Evolutionary conservation across 2,888 invertebrate genomes (phyloP), one percentile per base, ranked within the genome.

Genomic region (Neria commutata): DNA sequence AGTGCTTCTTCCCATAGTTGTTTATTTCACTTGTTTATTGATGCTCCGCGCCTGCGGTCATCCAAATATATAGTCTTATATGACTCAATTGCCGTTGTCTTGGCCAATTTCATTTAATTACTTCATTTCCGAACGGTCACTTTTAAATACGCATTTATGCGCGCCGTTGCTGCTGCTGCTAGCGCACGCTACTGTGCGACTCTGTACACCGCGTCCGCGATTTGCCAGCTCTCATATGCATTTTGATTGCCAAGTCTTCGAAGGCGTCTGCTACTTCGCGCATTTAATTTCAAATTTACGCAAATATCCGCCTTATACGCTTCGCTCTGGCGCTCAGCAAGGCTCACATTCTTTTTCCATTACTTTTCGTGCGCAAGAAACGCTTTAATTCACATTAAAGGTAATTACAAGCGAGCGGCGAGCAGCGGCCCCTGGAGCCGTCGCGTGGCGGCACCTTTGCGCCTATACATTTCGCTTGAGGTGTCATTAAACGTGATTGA

Each of bases 251-350:
- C n/a, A n/a, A n/a, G n/a, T n/a, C n/a, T n/a, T n/a, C n/a, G n/a
- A n/a, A n/a, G n/a, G 11, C 2, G 8, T 47, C 10, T 46, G 23
- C n/a, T 10, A 24, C 14, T 16, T 16, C 17, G 16, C n/a, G 23
- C 5, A 51, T 33, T 51, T 51, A 51, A 51, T 51, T 51, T 51
- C 34, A 37, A 51, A 34, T 51, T 51, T 34, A 51, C 34, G 50
- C 34, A 19, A 19, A 37, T 37, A 51, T 51, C 37, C 50, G 50
- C n/a, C 47, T 11, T 24, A 47, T n/a, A n/a, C n/a, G n/a, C n/a
- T n/a, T n/a, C n/a, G n/a, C n/a, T n/a, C n/a, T n/a, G n/a, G n/a
- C n/a, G n/a, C n/a, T n/a, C n/a, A n/a, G n/a, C 37, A 37, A 6
- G n/a, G 37, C n/a, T 14, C n/a, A n/a, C n/a, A n/a, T n/a, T n/a